phyloP scores from a whole-genome alignment of 2,888 invertebrate species.

The Oeneis ivallda region DNA sequence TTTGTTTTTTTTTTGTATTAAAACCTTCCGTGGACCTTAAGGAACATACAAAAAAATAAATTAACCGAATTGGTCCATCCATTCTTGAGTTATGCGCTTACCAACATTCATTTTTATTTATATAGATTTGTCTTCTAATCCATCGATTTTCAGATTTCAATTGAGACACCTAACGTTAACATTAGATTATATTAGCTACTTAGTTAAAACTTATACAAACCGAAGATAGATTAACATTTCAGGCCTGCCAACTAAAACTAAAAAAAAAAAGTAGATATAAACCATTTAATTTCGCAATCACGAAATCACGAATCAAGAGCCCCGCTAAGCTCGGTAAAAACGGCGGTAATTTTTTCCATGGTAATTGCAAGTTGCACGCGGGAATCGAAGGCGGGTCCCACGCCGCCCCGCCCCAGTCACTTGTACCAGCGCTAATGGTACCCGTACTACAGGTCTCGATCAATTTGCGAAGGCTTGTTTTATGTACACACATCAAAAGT shows the following conservation, averaged over 20 bases:
- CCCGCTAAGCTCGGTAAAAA: conserved; percentile 23
- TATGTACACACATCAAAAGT: too few relatives aligned
- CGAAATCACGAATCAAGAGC: conserved; percentile 29
- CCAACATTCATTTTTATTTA: too few relatives aligned
- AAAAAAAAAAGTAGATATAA: conserved; percentile 9
- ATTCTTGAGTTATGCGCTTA: too few relatives aligned
- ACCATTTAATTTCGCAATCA: conserved; percentile 25
- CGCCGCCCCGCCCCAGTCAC: conserved; percentile 38
- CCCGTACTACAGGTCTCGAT: neutral
- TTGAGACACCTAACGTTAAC: too few relatives aligned
- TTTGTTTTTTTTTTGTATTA: too few relatives aligned
- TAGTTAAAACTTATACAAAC: neutral
- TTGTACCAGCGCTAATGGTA: conserved; percentile 33
- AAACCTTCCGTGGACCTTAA: too few relatives aligned
- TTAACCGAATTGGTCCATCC: too few relatives aligned
- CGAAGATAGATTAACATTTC: conserved; percentile 5
- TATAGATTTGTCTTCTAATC: too few relatives aligned
- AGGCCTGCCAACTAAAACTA: neutral
- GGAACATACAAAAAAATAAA: too few relatives aligned
- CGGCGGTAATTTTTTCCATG: conserved; percentile 28
- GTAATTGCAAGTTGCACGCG: conserved; percentile 36
- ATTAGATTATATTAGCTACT: too few relatives aligned
- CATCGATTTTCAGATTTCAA: too few relatives aligned
- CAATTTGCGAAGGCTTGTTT: neutral
- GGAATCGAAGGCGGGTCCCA: conserved; percentile 44